These are phyloP conservation scores for Sericinus montela DNA, from an alignment of 2,888 invertebrate genomes.

Conservation along the genomic window DNA sequence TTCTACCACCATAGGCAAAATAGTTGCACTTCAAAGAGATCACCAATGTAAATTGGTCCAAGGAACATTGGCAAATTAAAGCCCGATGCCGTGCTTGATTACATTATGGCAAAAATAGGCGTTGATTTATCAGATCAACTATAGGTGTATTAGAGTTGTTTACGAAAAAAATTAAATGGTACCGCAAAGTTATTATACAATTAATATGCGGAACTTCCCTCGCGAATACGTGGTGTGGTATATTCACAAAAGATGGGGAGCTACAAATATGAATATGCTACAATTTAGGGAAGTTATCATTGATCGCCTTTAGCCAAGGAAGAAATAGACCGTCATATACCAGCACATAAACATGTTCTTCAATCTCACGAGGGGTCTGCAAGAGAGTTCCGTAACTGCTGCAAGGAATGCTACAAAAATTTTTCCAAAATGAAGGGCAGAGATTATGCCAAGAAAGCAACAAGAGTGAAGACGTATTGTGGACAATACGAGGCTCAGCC, in stretches of 20 bases:
- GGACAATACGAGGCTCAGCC: background rate
- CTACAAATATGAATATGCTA: constrained; percentile 4
- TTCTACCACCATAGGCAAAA: constrained; percentile 24
- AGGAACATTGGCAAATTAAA: constrained; percentile 1
- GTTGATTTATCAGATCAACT: constrained; percentile 6
- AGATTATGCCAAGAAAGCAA: constrained; percentile 1
- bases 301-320: constrained; percentile 1
- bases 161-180: constrained; percentile 1
- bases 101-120: constrained; percentile 5
- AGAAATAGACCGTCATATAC: constrained; percentile 4
- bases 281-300: constrained; percentile 5
- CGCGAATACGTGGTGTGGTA: background rate
- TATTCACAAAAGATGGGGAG: constrained; percentile 1
- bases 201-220: background rate
- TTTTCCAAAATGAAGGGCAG: constrained; percentile 2
- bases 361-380: background rate
- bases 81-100: constrained; percentile 4
- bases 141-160: background rate
- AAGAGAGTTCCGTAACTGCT: constrained; percentile 1
- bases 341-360: background rate
- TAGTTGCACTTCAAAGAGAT: constrained; percentile 18
- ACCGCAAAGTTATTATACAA: background rate
- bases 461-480: constrained; percentile 1
- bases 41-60: constrained; percentile 1
- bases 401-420: constrained; percentile 7